A percentile compares a stretch with the other conserved stretches of the same genome.
phyloP scores from a whole-genome alignment of 30 jellyfish, hydroid and myxozoan species.

The Sanderia malayensis region DNA sequence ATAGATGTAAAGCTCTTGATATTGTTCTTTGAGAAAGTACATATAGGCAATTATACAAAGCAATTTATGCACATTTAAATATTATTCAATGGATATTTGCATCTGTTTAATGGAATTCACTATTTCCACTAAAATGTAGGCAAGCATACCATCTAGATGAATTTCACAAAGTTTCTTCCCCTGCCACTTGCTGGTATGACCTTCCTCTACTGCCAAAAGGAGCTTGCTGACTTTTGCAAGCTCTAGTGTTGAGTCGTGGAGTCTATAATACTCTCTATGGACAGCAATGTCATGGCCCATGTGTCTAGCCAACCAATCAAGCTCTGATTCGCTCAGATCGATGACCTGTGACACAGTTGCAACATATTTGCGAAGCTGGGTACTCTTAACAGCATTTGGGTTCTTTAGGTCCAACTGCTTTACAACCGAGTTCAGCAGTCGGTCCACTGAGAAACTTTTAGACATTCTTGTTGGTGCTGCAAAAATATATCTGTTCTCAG shows the following conservation, averaged over 20 bases:
- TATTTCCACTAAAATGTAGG: neutral
- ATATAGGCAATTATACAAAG: neutral
- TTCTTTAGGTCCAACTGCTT: slow-evolving; percentile 7
- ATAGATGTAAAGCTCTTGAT: neutral
- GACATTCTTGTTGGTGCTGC: slow-evolving; percentile 65
- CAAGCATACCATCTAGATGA: neutral
- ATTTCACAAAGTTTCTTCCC: neutral
- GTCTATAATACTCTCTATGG: slow-evolving; percentile 35
- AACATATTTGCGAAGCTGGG: slow-evolving; percentile 40
- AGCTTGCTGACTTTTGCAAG: slow-evolving; percentile 34
- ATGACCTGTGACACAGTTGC: slow-evolving; percentile 42
- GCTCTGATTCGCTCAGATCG: slow-evolving; percentile 27
- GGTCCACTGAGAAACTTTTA: slow-evolving; percentile 33
- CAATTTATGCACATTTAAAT: neutral
- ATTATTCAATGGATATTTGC: neutral
- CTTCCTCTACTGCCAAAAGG: slow-evolving; percentile 32
- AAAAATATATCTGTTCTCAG: slow-evolving; percentile 27
- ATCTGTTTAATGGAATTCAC: neutral
- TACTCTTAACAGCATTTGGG: slow-evolving; percentile 40
- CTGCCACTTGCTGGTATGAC: neutral
- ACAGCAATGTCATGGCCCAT: slow-evolving; percentile 44
- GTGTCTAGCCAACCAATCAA: slow-evolving; percentile 40
- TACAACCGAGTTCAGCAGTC: slow-evolving; percentile 46
- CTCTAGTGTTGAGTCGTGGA: slow-evolving; percentile 35
- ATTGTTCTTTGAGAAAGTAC: neutral